Base-by-base conservation (phyloP, 2,797 vertebrate species). In the Stomatorhinus walkeri region DNA sequence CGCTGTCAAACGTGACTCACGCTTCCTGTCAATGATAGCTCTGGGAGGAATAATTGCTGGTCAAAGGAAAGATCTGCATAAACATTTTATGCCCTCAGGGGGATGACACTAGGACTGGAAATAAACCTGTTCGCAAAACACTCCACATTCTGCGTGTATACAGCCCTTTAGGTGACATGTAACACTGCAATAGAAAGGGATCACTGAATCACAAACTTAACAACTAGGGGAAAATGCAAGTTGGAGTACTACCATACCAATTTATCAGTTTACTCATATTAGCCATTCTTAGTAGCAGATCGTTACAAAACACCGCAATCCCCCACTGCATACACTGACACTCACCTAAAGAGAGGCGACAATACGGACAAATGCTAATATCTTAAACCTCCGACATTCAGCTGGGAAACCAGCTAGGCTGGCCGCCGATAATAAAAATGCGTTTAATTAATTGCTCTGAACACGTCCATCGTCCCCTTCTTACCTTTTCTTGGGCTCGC, bases 401-500 rank as follows among this genome's bases (percentile, higher is more conserved):
- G 3, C 2, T 10, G 81, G 36, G 4, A 43, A 43, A 14, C 72
- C 72, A 43, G 5, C 16, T 10, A 36, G 9, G 28, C 12, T 40
- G 79, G 81, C 3, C n/a, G 40, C 16, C 19, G 3, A 40, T 19
- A 48, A 43, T 40, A 83, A 19, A 81, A 83, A 83, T n/a, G 43
- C 5, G 36, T 48, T 16, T 40, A 2, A 79, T 36, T 43, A 79
- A 43, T 43, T 32, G 72, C 28, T 8, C 5, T n/a, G 14, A 16
- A 16, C 40, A 79, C 72, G 36, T 43, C 12, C 32, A 19, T 43
- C 46, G 81, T 84, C 85, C 72, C 32, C 4, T 61, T 91, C 93
- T 95, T 94, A 99, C 98, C 98, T 99, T 99, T 92, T 99, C 98
- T 88, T 99, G 98, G 7, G 98, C 98, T 88, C 98, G 94, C 51